Percentiles rank a stretch among this genome's conserved stretches.
phyloP scores from a whole-genome alignment of 2,797 vertebrate genomes.

The Vipera ursinii region DNA sequence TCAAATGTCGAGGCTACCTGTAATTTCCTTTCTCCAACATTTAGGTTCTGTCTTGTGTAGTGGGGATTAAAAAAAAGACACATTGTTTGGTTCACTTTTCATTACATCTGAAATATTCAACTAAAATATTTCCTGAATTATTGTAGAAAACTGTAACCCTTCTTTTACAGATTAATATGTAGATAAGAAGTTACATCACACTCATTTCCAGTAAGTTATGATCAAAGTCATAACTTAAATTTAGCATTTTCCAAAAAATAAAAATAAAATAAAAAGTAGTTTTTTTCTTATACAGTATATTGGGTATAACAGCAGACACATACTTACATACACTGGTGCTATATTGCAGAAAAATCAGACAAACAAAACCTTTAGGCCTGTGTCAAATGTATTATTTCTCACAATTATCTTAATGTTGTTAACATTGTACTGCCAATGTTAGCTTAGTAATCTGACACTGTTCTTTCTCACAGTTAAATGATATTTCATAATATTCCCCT shows the following conservation, averaged over 20 bases:
- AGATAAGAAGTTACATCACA: neutral
- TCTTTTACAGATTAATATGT: neutral
- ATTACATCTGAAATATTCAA: neutral
- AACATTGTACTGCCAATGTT: conserved; percentile 19
- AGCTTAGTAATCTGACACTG: conserved; percentile 22
- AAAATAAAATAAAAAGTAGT: too few relatives aligned
- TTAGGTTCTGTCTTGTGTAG: neutral
- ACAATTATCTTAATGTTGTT: conserved; percentile 15
- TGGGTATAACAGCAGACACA: neutral
- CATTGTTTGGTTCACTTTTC: neutral
- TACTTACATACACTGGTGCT: neutral
- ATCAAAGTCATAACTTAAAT: neutral
- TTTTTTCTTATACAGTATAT: neutral
- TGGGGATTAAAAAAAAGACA: neutral
- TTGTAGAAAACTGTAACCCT: neutral
- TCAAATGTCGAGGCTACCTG: too few relatives aligned
- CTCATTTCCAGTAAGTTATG: neutral
- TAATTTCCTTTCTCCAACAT: neutral
- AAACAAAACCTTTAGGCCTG: neutral
- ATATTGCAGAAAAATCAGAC: neutral
- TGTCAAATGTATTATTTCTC: neutral
- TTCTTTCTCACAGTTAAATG: conserved; percentile 45
- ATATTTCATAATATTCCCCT: conserved; percentile 53
- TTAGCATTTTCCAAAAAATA: neutral
- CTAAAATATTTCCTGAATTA: neutral